A percentile compares a stretch with the other conserved stretches of the same genome.
These are phyloP conservation scores for Coluber constrictor DNA, from an alignment of 2,797 vertebrate genomes.

Conservation along the genomic window DNA sequence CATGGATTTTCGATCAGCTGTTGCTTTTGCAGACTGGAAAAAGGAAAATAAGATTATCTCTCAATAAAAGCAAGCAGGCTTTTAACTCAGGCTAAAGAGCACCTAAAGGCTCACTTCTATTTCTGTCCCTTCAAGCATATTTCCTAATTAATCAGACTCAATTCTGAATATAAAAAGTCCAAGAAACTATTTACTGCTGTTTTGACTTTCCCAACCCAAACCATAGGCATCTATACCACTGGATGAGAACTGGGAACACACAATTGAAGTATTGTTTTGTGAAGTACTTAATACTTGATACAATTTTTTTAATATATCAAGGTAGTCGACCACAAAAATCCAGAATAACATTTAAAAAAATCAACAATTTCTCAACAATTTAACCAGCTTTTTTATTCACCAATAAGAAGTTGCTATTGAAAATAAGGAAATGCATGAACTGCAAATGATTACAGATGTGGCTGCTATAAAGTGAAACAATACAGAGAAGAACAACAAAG, in stretches of 20 bases:
- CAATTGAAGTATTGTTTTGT: not conserved
- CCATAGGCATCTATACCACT: not conserved
- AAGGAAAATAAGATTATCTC: slow-evolving; percentile 40
- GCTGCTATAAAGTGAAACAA: not conserved
- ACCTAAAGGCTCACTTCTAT: not conserved
- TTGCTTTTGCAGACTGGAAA: slow-evolving; percentile 87
- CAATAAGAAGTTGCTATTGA: not conserved
- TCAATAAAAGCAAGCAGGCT: slow-evolving; percentile 19
- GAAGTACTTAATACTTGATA: not conserved
- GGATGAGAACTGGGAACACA: not conserved
- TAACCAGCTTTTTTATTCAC: not conserved
- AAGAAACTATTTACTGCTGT: not conserved
- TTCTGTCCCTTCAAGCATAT: not conserved
- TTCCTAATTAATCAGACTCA: not conserved
- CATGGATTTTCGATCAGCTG: slow-evolving; percentile 83
- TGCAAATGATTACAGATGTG: not conserved
- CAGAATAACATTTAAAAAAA: not conserved
- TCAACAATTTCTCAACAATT: not conserved
- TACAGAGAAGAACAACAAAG: not conserved
- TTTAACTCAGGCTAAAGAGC: too few species aligned
- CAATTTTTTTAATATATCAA: not conserved
- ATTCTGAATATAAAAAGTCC: not conserved
- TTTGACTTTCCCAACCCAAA: not conserved
- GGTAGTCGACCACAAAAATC: not conserved
- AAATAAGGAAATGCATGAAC: not conserved